Conservation (phyloP, 1,140 invertebrate species). For the Apis florea region DNA sequence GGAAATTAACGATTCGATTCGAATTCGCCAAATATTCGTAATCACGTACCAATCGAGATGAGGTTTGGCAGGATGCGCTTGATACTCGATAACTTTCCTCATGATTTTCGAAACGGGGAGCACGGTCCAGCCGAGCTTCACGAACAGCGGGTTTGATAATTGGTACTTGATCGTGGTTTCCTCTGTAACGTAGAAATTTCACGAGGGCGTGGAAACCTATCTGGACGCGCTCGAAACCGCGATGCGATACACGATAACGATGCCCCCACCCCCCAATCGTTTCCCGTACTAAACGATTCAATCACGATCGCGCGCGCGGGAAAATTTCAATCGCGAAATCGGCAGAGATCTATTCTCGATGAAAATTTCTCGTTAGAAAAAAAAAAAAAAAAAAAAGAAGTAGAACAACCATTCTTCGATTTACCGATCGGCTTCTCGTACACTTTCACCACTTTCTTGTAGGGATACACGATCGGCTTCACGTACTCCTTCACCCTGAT, state of each 20-base stretch:
- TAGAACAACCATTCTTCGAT: too few relatives aligned
- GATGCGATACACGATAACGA: constrained; percentile 44
- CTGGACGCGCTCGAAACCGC: neutral
- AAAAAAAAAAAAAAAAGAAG: too few relatives aligned
- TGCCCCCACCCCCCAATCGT: constrained; percentile 13
- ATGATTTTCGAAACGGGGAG: constrained; percentile 58
- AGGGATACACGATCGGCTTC: too few relatives aligned
- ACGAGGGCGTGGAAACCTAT: constrained; percentile 38
- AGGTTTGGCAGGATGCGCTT: constrained; percentile 58
- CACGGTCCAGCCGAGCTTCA: constrained; percentile 64
- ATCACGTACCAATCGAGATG: constrained; percentile 55
- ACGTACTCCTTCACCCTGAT: too few relatives aligned
- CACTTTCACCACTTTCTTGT: too few relatives aligned
- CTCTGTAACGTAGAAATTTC: constrained; percentile 64
- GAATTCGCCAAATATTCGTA: neutral
- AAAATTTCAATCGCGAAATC: too few relatives aligned
- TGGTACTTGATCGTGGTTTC: constrained; percentile 71
- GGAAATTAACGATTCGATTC: neutral
- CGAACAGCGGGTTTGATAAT: constrained; percentile 69
- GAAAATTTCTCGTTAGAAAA: too few relatives aligned
- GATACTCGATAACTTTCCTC: constrained; percentile 57
- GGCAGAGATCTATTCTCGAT: too few relatives aligned
- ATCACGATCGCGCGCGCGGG: too few relatives aligned
- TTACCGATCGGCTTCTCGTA: too few relatives aligned
- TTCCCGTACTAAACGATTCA: constrained; percentile 41